Percentiles rank a stretch among this genome's conserved stretches.
phyloP scores from a whole-genome alignment of 2,888 invertebrate species.

The Eurytoma adleriae region DNA sequence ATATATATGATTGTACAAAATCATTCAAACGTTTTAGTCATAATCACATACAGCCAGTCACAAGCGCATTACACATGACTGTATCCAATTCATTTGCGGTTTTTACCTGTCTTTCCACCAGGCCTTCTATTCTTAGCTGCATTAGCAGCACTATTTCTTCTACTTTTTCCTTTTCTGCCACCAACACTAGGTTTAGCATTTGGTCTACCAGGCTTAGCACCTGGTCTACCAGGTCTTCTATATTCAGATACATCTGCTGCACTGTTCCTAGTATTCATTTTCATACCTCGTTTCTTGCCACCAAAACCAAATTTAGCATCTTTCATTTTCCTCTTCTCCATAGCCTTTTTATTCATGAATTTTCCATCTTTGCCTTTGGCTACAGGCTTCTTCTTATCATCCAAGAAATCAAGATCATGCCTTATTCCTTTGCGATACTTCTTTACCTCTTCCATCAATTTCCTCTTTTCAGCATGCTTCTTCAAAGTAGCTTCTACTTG shows the following conservation, averaged over 20 bases:
- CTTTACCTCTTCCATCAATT: conserved; percentile 94
- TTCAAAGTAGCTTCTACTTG: conserved; percentile 90
- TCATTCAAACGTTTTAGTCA: too few species aligned
- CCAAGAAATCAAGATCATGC: conserved; percentile 88
- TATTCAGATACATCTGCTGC: conserved; percentile 82
- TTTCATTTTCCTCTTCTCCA: conserved; percentile 82
- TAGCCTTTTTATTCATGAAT: conserved; percentile 64
- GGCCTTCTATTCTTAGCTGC: conserved; percentile 79
- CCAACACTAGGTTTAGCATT: conserved; percentile 96
- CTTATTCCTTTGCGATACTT: conserved; percentile 92
- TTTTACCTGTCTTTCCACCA: conserved; percentile 63
- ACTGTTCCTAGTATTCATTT: conserved; percentile 91
- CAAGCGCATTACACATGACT: too few species aligned
- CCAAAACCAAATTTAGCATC: conserved; percentile 96
- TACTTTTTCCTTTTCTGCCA: conserved; percentile 95
- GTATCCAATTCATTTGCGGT: too few species aligned
- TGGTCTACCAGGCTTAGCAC: conserved; percentile 58
- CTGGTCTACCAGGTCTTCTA: conserved; percentile 69
- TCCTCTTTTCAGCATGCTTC: conserved; percentile 92
- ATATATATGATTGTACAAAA: too few species aligned
- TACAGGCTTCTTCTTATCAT: conserved; percentile 78
- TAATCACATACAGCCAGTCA: too few species aligned
- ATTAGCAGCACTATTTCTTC: conserved; percentile 86
- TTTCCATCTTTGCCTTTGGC: conserved; percentile 65
- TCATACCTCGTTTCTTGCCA: conserved; percentile 94